A percentile compares a stretch with the other conserved stretches of the same genome.
These are phyloP conservation scores for Macrotus californicus DNA, from an alignment of 2,113 vertebrate genomes.

Conservation along the genomic window DNA sequence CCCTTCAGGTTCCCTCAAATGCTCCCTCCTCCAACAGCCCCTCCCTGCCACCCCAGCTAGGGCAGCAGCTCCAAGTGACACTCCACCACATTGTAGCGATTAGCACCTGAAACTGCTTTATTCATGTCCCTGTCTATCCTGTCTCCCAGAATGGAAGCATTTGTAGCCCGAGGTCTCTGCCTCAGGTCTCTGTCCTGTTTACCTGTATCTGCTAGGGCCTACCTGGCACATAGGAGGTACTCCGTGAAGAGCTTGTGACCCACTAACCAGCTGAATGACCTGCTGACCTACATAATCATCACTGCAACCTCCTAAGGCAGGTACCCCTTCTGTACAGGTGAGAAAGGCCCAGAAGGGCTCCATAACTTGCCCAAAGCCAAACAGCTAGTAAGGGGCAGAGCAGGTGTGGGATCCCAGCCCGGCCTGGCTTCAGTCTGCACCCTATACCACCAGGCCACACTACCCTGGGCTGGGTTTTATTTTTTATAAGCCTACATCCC, in stretches of 20 bases:
- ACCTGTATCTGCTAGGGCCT: not conserved
- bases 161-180: not conserved
- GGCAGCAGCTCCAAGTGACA: not conserved
- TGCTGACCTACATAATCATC: not conserved
- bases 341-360: not conserved
- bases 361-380: not conserved
- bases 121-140: accelerated
- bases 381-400: too few species aligned
- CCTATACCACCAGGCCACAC: not conserved
- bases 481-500: not conserved
- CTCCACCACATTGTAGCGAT: accelerated
- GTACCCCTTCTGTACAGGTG: too few species aligned
- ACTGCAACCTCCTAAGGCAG: accelerated
- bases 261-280: not conserved
- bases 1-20: not conserved
- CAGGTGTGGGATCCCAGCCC: not conserved
- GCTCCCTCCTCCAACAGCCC: not conserved
- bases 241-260: accelerated
- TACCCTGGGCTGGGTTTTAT: not conserved
- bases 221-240: not conserved
- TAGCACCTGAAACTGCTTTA: not conserved
- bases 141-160: not conserved
- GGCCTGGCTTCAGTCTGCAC: not conserved
- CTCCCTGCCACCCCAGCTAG: not conserved
- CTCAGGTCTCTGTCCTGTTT: too few species aligned